Percentiles rank a stretch among this genome's conserved stretches.
phyloP scores from a whole-genome alignment of 2,113 vertebrate species.

The Stegostoma tigrinum region DNA sequence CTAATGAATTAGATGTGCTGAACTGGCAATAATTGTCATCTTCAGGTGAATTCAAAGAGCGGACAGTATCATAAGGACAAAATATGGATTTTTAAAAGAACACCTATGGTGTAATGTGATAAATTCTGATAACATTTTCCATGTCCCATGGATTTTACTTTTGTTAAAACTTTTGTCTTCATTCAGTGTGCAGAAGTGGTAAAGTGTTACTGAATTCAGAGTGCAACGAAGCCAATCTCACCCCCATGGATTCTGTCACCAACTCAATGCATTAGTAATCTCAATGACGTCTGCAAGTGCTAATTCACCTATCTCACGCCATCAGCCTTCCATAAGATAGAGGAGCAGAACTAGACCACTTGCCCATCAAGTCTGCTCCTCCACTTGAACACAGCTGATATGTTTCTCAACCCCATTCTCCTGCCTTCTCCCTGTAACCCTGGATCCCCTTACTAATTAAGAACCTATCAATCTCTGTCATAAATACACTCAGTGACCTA shows the following conservation, averaged over 20 bases:
- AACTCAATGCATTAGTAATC: conserved; percentile 7
- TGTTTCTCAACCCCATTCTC: too few species aligned
- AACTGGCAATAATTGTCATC: neutral
- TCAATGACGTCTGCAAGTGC: neutral
- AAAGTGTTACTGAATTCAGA: neutral
- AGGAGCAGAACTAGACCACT: too few species aligned
- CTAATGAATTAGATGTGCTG: neutral
- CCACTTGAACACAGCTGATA: too few species aligned
- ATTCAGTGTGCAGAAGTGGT: neutral
- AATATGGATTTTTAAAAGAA: neutral
- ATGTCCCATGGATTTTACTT: neutral
- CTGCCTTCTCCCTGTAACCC: too few species aligned
- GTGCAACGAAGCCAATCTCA: neutral
- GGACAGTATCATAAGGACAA: neutral
- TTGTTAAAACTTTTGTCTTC: neutral
- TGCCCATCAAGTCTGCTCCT: too few species aligned
- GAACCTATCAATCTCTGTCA: too few species aligned
- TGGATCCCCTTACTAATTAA: too few species aligned
- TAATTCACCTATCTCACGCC: neutral
- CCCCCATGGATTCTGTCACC: neutral
- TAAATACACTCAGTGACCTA: too few species aligned
- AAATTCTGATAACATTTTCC: neutral
- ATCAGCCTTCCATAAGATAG: neutral
- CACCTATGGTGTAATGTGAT: neutral
- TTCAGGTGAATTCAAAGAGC: neutral